These are phyloP conservation scores for Heterodera carotae DNA, from an alignment of 1,140 invertebrate species.

Conservation along the genomic window DNA sequence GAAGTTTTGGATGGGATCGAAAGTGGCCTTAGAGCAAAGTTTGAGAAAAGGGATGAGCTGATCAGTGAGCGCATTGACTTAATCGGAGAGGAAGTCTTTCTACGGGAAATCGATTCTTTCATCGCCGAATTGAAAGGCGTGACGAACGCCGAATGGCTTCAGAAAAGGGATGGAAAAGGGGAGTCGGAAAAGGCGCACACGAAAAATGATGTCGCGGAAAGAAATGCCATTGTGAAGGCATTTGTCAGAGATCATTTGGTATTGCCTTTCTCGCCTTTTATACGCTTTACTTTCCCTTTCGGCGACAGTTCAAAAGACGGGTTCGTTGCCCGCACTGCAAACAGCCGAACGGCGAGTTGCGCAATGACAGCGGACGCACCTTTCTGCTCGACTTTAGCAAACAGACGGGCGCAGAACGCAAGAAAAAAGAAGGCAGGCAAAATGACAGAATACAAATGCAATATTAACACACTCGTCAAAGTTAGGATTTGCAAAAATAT, in stretches of 20 bases:
- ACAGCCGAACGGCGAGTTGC: conserved; percentile 50
- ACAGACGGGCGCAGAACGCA: conserved; percentile 15
- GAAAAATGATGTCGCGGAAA: conserved; percentile 31
- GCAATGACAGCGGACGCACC: conserved; percentile 52
- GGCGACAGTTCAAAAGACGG: conserved; percentile 52
- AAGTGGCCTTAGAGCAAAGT: conserved; percentile 6
- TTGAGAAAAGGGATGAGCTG: conserved; percentile 20
- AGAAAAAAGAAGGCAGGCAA: conserved; percentile 28
- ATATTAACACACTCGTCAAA: too few relatives aligned
- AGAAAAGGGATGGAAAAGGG: neutral
- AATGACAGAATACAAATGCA: neutral
- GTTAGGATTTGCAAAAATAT: neutral
- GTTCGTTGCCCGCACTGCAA: conserved; percentile 61
- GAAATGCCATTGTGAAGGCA: conserved; percentile 31
- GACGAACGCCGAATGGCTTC: neutral
- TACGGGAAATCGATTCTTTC: conserved; percentile 27
- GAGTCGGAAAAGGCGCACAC: neutral
- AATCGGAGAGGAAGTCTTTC: conserved; percentile 30
- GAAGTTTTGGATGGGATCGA: conserved; percentile 65
- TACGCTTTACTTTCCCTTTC: neutral
- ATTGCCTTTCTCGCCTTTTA: neutral
- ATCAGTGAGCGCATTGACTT: conserved; percentile 30
- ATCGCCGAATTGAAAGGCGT: conserved; percentile 18
- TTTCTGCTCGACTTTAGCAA: conserved; percentile 59
- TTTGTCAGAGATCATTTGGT: conserved; percentile 42